Evolutionary conservation across 2,113 vertebrate species (phyloP), one percentile per base, ranked within the genome.

Genomic region (Anolis carolinensis): DNA sequence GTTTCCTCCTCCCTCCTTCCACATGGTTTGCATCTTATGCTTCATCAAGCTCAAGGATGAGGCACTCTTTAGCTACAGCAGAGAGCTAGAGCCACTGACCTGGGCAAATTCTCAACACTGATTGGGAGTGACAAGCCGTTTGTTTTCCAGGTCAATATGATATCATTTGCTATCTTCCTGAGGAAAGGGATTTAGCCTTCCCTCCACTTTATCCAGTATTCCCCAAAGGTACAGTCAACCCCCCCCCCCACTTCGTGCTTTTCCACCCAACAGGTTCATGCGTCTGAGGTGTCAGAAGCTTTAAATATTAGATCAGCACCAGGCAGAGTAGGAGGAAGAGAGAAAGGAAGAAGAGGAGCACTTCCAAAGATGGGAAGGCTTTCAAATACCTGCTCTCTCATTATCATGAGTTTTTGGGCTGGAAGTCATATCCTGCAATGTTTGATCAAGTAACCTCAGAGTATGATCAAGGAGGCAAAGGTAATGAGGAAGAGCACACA

Each of bases 281-380:
- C 67, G 62, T 14, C n/a, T 36, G 39, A 86, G 59, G 32, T 81
- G 71, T 75, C 70, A 81, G 36, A 74, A 86, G 39, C 13, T 86
- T 59, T 74, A 65, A 74, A 63, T 52, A 81, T 77, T 7, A 76
- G 27, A 85, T 65, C 30, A 50, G 30, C 50, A n/a, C 32, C 8
- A 7, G 34, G 18, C 32, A 48, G 52, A 83, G n/a, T 34, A 59
- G 77, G 59, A 62, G 55, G 52, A 59, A 59, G 55, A 18, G 6
- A 25, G 21, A 21, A 48, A 30, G 71, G 72, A 48, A 16, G 6
- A 10, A 23, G 13, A 48, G 18, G 71, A 39, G 32, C 23, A 84
- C 67, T 27, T 3, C 16, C n/a, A 55, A 59, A 84, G 59, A 76
- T 14, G 76, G 20, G 36, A 16, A 39, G 32, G 55, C 23, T 74